Evolutionary conservation across 2,797 vertebrate genomes (phyloP), one percentile per base, ranked within the genome.

Genomic region (Acrocephalus scirpaceus): DNA sequence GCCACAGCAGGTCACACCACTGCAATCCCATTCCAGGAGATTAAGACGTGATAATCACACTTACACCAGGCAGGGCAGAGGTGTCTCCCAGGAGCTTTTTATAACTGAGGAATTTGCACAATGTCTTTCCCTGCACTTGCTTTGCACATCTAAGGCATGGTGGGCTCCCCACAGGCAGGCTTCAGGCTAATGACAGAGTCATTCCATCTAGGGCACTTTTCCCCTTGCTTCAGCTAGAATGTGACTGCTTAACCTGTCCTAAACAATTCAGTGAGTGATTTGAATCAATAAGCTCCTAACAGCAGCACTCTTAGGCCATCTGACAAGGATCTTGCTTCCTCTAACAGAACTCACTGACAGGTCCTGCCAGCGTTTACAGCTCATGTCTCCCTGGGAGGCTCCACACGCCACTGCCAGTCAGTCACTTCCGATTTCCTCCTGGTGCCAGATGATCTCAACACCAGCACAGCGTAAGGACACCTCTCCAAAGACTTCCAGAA

Each of bases 381-480:
- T 87, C 32, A 4, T 1, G 2, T 42, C 65, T 71, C 71, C 65
- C 79, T 32, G 50, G 6, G 34, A 82, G 51, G 66, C 74, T 84
- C 36, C 54, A 56, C 29, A 48, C 18, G 47, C 47, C 58, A 11
- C 6, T 77, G 58, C 87, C 87, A 50, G 27, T 26, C 80, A 77
- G 66, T 18, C 84, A 79, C 61, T 93, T 88, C 1, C 47, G 8
- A 54, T 62, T 75, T 67, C 78, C 44, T 67, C 72, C 30, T 7
- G 27, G 14, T 69, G 88, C 89, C 86, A 94, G 27, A 92, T 84
- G 88, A 88, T 47, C 76, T 95, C 92, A 82, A 60, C 69, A 74
- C 48, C 80, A 83, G 42, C 32, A 48, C 30, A 45, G 38, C 57
- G 61, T 48, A 58, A 86, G 82, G 44, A 75, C 51, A 92, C 58